A percentile compares a stretch with the other conserved stretches of the same genome.
Evolutionary conservation across 2,113 vertebrate genomes (phyloP).

Genomic region (Lepus americanus): DNA sequence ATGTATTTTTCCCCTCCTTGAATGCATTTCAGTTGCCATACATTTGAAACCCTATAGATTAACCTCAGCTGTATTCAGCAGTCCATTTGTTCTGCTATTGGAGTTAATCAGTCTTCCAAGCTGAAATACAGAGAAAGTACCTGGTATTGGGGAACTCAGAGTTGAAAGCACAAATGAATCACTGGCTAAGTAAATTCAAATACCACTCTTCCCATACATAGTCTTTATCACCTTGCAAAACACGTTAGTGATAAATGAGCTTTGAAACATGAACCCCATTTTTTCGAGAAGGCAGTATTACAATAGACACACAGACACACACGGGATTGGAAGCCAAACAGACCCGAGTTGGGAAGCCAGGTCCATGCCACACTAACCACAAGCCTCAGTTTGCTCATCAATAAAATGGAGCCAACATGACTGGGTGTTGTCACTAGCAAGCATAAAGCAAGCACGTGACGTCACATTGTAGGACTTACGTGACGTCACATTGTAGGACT

Average conservation of each 20-base stretch:
- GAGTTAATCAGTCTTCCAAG: neutral
- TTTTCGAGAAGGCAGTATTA: neutral
- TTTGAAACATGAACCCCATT: neutral
- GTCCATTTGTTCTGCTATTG: neutral
- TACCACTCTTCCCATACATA: neutral
- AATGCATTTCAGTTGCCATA: slow-evolving; percentile 2
- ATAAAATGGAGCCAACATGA: neutral
- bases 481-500: neutral
- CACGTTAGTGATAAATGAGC: neutral
- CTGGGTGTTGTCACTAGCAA: neutral
- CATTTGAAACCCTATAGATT: neutral
- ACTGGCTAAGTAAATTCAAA: slow-evolving; percentile 27
- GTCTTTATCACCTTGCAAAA: neutral
- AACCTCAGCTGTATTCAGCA: neutral
- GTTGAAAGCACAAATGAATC: neutral
- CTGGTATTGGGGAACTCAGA: neutral
- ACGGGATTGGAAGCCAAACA: neutral
- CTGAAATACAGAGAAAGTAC: neutral
- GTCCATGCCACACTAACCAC: neutral
- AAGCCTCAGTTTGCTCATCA: slow-evolving; percentile 30
- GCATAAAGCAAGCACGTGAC: neutral
- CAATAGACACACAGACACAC: neutral
- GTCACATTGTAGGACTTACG: neutral
- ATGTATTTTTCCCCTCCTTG: slow-evolving; percentile 6
- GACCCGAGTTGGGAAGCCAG: neutral